Conservation (phyloP, 2,113 vertebrate genomes). For the Parotia lawesii region DNA sequence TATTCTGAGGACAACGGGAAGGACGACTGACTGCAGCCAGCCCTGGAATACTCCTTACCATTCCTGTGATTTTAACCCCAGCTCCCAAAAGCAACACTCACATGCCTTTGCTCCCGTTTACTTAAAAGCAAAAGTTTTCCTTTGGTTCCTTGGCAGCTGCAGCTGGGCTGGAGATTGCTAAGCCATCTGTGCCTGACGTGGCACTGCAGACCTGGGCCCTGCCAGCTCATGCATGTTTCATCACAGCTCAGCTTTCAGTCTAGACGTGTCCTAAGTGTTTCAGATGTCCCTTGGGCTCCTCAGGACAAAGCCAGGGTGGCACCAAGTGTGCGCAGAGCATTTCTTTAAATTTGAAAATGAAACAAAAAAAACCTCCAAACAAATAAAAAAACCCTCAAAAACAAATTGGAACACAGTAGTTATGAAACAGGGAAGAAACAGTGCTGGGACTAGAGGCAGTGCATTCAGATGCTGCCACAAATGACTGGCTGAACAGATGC, state of each 20-base stretch:
- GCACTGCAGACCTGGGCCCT: neutral
- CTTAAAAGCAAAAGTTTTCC: neutral
- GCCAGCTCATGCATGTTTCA: neutral
- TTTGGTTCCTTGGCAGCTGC: neutral
- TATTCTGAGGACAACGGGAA: neutral
- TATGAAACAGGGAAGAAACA: neutral
- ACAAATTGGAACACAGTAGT: neutral
- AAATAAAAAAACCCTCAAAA: neutral
- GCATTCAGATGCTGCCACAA: neutral
- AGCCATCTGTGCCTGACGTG: neutral
- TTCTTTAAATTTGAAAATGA: neutral
- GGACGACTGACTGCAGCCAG: neutral
- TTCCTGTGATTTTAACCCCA: neutral
- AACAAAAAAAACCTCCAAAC: neutral
- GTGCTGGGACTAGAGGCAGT: neutral
- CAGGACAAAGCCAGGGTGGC: neutral
- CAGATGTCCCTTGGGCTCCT: neutral
- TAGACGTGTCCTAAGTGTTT: neutral
- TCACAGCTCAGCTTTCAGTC: neutral
- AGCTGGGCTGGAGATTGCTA: neutral
- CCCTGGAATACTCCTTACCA: neutral
- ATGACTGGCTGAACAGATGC: neutral
- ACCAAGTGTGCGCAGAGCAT: neutral
- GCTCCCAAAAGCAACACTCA: neutral
- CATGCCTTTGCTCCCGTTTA: neutral